phyloP scores from a whole-genome alignment of 2,888 invertebrate species.

The Lymantria dispar region DNA sequence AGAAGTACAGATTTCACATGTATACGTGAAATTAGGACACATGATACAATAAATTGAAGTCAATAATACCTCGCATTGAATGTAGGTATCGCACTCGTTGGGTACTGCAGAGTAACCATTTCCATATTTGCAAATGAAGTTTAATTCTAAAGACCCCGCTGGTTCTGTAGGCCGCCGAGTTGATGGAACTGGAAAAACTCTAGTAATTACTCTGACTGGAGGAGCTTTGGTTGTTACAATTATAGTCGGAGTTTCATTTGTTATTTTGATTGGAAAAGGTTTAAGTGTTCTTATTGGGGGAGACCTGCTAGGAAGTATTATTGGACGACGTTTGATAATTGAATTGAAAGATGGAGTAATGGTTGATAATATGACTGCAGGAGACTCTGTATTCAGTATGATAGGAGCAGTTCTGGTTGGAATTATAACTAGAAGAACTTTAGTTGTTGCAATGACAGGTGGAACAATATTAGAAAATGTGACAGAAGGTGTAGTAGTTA shows the following conservation, averaged over 20 bases:
- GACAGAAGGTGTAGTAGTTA: too few relatives aligned
- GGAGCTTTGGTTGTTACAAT: not conserved
- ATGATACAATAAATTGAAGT: not conserved
- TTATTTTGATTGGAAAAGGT: not conserved
- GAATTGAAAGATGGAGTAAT: not conserved
- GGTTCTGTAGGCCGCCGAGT: constrained; percentile 2
- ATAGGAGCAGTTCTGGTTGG: not conserved
- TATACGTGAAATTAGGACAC: not conserved
- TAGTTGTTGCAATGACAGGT: not conserved
- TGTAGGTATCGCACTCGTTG: constrained; percentile 86
- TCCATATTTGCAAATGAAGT: constrained; percentile 26
- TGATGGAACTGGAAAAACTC: not conserved
- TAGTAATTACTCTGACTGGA: not conserved
- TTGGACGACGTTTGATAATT: not conserved
- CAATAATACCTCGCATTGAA: constrained; percentile 79
- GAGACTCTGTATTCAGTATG: not conserved
- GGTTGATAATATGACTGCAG: not conserved
- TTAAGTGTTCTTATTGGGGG: not conserved
- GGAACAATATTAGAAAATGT: not conserved
- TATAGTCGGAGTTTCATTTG: not conserved
- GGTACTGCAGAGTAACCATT: constrained; percentile 64
- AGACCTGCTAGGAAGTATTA: not conserved
- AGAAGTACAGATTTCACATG: not conserved
- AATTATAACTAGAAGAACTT: not conserved
- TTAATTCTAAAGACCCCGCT: constrained; percentile 1